These are phyloP conservation scores for Microctonus aethiopoides DNA, from an alignment of 2,888 invertebrate genomes.

Conservation along the genomic window DNA sequence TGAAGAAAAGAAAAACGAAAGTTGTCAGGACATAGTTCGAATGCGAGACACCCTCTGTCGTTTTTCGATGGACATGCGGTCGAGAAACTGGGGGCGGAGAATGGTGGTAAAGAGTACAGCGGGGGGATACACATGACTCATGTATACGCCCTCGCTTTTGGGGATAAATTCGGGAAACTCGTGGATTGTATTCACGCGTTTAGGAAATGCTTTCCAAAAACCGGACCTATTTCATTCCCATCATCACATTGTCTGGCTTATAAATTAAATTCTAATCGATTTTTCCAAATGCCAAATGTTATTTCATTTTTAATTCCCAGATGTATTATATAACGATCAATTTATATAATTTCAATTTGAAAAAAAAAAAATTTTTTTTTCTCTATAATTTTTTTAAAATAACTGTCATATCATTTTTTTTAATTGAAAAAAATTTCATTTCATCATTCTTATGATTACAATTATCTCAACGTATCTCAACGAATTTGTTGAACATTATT, in stretches of 20 bases:
- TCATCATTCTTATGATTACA: background rate
- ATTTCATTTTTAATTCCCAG: background rate
- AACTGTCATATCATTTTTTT: background rate
- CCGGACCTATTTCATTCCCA: slow-evolving; percentile 3
- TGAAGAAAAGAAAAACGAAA: slow-evolving; percentile 57
- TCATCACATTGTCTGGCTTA: background rate
- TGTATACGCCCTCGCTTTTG: slow-evolving; percentile 58
- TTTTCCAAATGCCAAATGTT: slow-evolving; percentile 10
- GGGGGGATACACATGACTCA: slow-evolving; percentile 60
- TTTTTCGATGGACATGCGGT: slow-evolving; percentile 55
- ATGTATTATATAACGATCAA: background rate
- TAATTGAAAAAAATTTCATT: background rate
- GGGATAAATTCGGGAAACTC: slow-evolving; percentile 62
- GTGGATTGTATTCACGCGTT: slow-evolving; percentile 44
- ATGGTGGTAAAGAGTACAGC: slow-evolving; percentile 28
- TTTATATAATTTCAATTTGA: background rate
- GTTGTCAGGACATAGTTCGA: slow-evolving; percentile 52
- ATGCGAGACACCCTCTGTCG: slow-evolving; percentile 53
- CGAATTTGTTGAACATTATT: background rate
- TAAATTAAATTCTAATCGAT: background rate
- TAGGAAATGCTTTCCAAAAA: slow-evolving; percentile 29
- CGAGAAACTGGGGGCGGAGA: slow-evolving; percentile 50
- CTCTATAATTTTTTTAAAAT: background rate
- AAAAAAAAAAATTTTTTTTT: background rate
- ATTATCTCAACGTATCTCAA: background rate